Conservation (phyloP, 2,888 invertebrate species). For the Tiliacea citrago region DNA sequence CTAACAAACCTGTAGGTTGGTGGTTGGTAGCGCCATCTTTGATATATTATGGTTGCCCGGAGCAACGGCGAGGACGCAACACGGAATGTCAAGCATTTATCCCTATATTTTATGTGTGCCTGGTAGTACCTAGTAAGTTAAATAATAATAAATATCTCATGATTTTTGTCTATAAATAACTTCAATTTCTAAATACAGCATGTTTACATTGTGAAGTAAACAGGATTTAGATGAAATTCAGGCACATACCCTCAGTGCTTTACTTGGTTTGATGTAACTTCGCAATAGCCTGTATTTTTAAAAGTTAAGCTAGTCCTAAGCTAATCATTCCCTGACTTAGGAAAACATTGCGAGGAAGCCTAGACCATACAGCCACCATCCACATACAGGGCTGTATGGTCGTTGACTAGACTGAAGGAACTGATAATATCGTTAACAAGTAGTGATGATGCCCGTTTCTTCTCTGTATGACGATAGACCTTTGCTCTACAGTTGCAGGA, state of each 20-base stretch:
- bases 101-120: conserved; percentile 13
- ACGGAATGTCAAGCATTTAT: conserved; percentile 17
- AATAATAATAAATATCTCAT: not conserved
- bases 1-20: not conserved
- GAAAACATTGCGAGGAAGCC: too few species aligned
- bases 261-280: not conserved
- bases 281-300: not conserved
- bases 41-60: conserved; percentile 8
- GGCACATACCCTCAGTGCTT: too few species aligned
- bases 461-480: not conserved
- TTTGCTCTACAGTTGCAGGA: too few species aligned
- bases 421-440: not conserved
- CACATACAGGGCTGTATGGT: too few species aligned
- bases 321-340: too few species aligned
- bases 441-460: not conserved
- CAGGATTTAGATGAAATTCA: not conserved
- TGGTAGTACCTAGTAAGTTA: conserved; percentile 25
- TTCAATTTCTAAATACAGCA: not conserved
- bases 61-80: conserved; percentile 43
- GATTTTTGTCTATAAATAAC: not conserved
- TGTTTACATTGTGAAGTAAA: not conserved
- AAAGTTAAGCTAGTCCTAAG: too few species aligned
- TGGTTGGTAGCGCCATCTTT: conserved; percentile 30
- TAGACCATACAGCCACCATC: too few species aligned
- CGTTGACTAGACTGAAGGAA: not conserved